phyloP scores from a whole-genome alignment of 2,797 vertebrate species.

The Cuniculus paca region DNA sequence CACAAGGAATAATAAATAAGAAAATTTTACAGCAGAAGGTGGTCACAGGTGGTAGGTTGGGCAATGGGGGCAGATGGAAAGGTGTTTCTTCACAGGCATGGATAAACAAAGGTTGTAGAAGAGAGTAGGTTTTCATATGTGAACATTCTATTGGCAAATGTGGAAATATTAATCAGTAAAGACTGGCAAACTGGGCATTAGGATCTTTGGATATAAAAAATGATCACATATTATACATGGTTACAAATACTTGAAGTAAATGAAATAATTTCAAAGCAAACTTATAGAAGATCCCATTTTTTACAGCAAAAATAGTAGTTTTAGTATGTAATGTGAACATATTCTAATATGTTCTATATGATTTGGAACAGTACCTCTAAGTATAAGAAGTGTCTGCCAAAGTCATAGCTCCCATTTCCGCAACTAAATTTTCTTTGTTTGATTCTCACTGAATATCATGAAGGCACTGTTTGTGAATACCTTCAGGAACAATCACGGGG shows the following conservation, averaged over 20 bases:
- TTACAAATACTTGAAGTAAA: constrained; percentile 4
- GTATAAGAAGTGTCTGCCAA: neutral
- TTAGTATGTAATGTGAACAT: neutral
- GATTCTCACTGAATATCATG: neutral
- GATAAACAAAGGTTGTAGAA: neutral
- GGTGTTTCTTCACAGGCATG: neutral
- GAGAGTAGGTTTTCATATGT: neutral
- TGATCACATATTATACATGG: neutral
- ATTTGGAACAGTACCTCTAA: neutral
- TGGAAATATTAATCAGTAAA: neutral
- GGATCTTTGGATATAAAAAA: neutral
- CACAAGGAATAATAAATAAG: neutral
- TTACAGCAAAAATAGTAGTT: neutral
- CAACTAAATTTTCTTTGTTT: neutral
- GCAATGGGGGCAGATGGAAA: too few relatives aligned
- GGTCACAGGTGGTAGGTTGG: neutral
- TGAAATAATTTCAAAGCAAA: constrained; percentile 51
- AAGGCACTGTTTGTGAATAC: neutral
- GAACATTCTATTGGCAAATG: neutral
- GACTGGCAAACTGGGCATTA: neutral
- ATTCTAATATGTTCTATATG: neutral
- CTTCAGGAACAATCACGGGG: neutral
- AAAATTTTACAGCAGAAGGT: constrained; percentile 6
- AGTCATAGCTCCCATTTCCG: neutral
- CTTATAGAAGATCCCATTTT: neutral